Conservation (phyloP, 2,113 vertebrate species). For the Oreochromis aureus region DNA sequence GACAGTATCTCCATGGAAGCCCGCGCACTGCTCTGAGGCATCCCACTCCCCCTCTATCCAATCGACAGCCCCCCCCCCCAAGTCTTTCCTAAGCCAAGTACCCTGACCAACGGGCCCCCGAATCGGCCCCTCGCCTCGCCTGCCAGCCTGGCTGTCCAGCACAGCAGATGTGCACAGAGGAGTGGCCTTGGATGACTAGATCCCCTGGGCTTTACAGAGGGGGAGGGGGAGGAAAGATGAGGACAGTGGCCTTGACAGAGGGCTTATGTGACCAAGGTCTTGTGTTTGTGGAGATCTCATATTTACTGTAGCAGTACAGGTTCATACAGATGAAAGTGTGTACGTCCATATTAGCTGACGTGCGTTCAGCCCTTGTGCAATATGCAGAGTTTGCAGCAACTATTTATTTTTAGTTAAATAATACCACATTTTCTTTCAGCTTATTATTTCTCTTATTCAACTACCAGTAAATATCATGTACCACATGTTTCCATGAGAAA, state of each 20-base stretch:
- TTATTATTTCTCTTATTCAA: not conserved
- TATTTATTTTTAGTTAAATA: not conserved
- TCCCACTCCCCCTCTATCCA: slow-evolving; percentile 44
- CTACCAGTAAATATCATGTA: not conserved
- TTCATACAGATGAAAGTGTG: not conserved
- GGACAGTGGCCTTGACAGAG: slow-evolving; percentile 43
- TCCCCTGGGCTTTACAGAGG: slow-evolving; percentile 47
- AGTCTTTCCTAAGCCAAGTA: slow-evolving; percentile 58
- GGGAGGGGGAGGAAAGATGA: slow-evolving; percentile 16
- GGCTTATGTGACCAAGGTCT: slow-evolving; percentile 18
- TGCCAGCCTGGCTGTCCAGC: slow-evolving; percentile 58
- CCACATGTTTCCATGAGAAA: not conserved
- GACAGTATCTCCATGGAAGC: slow-evolving; percentile 75
- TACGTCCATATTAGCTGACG: not conserved
- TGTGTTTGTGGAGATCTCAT: slow-evolving; percentile 1
- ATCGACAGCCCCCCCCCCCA: slow-evolving; percentile 3
- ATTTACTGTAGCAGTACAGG: not conserved
- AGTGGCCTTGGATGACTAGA: slow-evolving; percentile 64
- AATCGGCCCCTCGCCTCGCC: slow-evolving; percentile 37
- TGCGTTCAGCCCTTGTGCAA: not conserved
- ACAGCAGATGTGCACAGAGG: slow-evolving; percentile 73
- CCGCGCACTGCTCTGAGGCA: slow-evolving; percentile 61
- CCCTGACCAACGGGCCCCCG: slow-evolving; percentile 42
- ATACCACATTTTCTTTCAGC: not conserved
- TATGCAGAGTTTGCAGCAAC: not conserved